Percentiles rank a stretch among this genome's conserved stretches.
Evolutionary conservation across 1,140 invertebrate genomes (phyloP).

Genomic region (Bombus vancouverensis): DNA sequence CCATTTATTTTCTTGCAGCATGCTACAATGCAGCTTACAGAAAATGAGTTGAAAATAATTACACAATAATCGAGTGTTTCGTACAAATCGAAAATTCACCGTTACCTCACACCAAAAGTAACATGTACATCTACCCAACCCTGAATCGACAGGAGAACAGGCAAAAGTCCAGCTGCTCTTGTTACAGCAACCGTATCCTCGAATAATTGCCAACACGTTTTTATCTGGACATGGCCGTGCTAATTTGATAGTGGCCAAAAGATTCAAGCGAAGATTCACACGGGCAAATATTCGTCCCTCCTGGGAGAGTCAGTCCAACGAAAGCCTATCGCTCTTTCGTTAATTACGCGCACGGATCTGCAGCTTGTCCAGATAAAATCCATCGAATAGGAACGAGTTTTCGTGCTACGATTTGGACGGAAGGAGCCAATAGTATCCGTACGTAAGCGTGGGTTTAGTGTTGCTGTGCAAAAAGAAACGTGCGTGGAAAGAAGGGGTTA

Average conservation of each 20-base stretch:
- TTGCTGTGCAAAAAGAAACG: no score
- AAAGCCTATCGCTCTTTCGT: slow-evolving; percentile 27
- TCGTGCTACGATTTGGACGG: slow-evolving; percentile 22
- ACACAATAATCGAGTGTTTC: not conserved
- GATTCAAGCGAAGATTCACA: slow-evolving; percentile 19
- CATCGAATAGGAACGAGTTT: slow-evolving; percentile 65
- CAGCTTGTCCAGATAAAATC: slow-evolving; percentile 53
- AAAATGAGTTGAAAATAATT: no score
- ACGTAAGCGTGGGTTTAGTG: no score
- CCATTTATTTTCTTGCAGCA: no score
- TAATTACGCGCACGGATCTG: slow-evolving; percentile 19
- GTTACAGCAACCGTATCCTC: slow-evolving; percentile 1
- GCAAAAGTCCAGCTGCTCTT: not conserved
- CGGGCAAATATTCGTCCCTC: slow-evolving; percentile 6
- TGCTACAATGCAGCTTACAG: no score
- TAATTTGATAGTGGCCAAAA: slow-evolving; percentile 43
- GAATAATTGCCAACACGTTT: slow-evolving; percentile 40
- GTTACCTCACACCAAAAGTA: not conserved
- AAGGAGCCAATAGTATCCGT: no score
- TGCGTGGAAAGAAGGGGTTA: not conserved
- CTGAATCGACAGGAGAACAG: not conserved
- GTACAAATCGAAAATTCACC: not conserved
- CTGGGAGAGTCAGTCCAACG: slow-evolving; percentile 10
- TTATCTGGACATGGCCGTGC: slow-evolving; percentile 31
- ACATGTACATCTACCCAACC: not conserved